phyloP scores from a whole-genome alignment of 30 jellyfish, hydroid and myxozoan genomes.

The Aurelia sp. region DNA sequence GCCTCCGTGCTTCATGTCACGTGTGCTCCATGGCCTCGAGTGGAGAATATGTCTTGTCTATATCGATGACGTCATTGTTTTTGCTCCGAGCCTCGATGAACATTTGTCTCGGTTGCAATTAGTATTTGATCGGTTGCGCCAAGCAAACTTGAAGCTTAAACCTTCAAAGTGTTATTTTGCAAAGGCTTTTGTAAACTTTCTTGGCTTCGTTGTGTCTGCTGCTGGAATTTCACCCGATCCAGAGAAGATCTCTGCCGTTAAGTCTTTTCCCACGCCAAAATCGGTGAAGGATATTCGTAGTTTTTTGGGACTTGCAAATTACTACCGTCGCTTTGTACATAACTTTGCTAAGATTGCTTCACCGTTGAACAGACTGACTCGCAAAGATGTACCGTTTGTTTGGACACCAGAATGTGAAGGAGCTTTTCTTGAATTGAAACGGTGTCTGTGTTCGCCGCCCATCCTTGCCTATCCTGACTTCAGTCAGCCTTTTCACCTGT shows the following conservation, averaged over 20 bases:
- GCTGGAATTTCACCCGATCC: slow-evolving; percentile 70
- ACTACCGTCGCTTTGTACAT: slow-evolving; percentile 49
- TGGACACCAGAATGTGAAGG: background rate
- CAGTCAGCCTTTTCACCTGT: slow-evolving; percentile 29
- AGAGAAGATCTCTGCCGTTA: slow-evolving; percentile 16
- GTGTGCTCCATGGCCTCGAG: slow-evolving; percentile 41
- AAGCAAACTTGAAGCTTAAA: slow-evolving; percentile 57
- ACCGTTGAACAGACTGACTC: too few species aligned
- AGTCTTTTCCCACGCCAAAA: slow-evolving; percentile 28
- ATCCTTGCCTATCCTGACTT: slow-evolving; percentile 49
- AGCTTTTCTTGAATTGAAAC: slow-evolving; percentile 24
- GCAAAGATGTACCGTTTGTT: too few species aligned
- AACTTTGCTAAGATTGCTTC: slow-evolving; percentile 22
- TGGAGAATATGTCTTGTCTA: slow-evolving; percentile 42
- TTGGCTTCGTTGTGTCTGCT: slow-evolving; percentile 64
- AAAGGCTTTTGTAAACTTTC: slow-evolving; percentile 23
- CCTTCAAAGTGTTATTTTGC: slow-evolving; percentile 69
- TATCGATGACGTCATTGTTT: slow-evolving; percentile 53
- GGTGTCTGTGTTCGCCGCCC: slow-evolving; percentile 43
- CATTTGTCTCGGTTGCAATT: slow-evolving; percentile 32
- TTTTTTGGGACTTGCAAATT: slow-evolving; percentile 14
- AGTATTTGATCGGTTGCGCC: slow-evolving; percentile 59
- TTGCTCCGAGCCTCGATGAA: slow-evolving; percentile 31
- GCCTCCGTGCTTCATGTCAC: slow-evolving; percentile 47
- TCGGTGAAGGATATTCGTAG: slow-evolving; percentile 32